These are phyloP conservation scores for Tapirus indicus DNA, from an alignment of 2,797 vertebrate genomes.

Conservation along the genomic window DNA sequence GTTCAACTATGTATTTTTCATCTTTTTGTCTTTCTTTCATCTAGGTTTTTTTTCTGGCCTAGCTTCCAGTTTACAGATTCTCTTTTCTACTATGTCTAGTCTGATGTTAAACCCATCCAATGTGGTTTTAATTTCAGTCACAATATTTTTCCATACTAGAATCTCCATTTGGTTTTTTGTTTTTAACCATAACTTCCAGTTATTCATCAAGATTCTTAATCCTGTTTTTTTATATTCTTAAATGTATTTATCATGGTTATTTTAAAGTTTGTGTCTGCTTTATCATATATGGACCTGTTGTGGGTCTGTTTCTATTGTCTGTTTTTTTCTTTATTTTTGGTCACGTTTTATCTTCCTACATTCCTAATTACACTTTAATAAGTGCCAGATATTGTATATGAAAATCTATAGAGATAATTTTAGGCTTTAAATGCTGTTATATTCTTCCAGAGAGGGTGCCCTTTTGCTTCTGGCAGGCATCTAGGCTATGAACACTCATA, in stretches of 20 bases:
- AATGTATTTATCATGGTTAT: not conserved
- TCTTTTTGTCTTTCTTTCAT: not conserved
- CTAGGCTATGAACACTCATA: not conserved
- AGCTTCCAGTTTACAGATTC: slow-evolving; percentile 13
- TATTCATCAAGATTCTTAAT: not conserved
- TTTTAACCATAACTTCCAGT: not conserved
- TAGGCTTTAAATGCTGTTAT: not conserved
- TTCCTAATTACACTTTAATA: not conserved
- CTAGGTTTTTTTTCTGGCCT: not conserved
- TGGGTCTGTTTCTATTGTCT: not conserved
- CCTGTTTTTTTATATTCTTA: not conserved
- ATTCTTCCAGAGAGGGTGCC: not conserved
- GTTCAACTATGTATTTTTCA: not conserved
- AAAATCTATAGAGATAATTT: not conserved
- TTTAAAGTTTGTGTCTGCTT: not conserved
- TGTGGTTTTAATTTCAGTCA: not conserved
- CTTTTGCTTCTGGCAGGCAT: not conserved
- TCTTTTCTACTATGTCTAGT: not conserved
- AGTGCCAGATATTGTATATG: not conserved
- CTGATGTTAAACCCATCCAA: not conserved
- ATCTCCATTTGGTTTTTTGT: not conserved
- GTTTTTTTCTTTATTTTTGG: not conserved
- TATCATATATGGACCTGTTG: not conserved
- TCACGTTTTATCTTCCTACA: not conserved
- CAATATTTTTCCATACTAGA: not conserved